phyloP scores from a whole-genome alignment of 2,888 invertebrate genomes.

The Cantharis flavilabris region DNA sequence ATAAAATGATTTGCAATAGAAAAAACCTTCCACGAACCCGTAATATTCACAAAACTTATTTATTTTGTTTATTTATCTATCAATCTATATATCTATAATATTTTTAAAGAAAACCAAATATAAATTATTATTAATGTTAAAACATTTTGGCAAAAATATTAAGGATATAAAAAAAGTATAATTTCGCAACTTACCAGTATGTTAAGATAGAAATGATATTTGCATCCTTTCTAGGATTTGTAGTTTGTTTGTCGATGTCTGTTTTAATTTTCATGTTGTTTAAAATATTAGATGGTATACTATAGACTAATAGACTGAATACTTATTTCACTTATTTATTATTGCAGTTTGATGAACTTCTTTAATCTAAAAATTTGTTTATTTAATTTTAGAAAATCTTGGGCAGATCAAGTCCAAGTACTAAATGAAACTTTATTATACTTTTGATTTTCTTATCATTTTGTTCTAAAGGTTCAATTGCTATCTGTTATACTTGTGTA shows the following conservation, averaged over 20 bases:
- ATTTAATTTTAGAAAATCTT: background rate
- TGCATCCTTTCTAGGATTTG: conserved; percentile 5
- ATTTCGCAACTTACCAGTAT: background rate
- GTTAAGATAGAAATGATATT: conserved; percentile 5
- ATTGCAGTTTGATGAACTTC: background rate
- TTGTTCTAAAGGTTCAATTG: background rate
- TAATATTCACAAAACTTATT: background rate
- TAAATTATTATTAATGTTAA: background rate
- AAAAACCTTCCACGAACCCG: background rate
- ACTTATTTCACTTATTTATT: background rate
- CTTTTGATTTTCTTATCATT: background rate
- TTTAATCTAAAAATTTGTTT: background rate
- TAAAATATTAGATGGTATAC: background rate
- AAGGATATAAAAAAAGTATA: background rate
- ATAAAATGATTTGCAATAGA: background rate
- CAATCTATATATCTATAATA: background rate
- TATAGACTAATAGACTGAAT: too few species aligned
- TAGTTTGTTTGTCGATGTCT: background rate
- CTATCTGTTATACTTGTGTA: background rate
- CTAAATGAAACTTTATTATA: background rate
- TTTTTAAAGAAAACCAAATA: background rate
- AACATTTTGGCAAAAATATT: background rate
- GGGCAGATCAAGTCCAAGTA: background rate
- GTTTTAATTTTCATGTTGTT: background rate
- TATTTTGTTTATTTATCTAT: background rate